Percentiles rank a stretch among this genome's conserved stretches.
Evolutionary conservation across 2,888 invertebrate genomes (phyloP).

Genomic region (Fragum whitleyi): DNA sequence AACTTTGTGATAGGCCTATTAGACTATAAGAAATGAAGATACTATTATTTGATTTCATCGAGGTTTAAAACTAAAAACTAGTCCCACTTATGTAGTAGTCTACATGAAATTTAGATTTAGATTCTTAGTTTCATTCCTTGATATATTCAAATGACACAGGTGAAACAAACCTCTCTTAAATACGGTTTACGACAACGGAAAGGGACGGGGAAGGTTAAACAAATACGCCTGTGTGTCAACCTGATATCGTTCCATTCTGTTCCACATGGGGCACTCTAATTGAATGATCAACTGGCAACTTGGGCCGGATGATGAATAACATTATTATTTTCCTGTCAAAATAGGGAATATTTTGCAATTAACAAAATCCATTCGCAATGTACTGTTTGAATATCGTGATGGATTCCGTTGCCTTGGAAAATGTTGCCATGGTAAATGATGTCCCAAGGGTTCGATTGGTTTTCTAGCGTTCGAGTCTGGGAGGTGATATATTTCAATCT

Average conservation of each 20-base stretch:
- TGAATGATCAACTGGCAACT: constrained; percentile 17
- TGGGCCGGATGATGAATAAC: constrained; percentile 14
- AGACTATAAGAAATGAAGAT: too few relatives aligned
- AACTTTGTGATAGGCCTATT: too few relatives aligned
- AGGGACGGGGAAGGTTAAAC: not conserved
- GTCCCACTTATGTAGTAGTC: too few relatives aligned
- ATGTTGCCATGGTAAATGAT: constrained; percentile 47
- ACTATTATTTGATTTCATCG: too few relatives aligned
- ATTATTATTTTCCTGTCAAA: constrained; percentile 42
- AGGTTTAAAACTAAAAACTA: too few relatives aligned
- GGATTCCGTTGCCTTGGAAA: constrained; percentile 30
- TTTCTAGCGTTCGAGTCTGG: constrained; percentile 24
- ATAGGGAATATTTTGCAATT: constrained; percentile 42
- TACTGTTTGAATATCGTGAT: constrained; percentile 23
- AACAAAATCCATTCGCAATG: constrained; percentile 45
- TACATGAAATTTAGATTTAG: too few relatives aligned
- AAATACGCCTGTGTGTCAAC: not conserved
- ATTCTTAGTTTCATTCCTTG: too few relatives aligned
- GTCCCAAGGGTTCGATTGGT: constrained; percentile 56
- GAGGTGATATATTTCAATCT: constrained; percentile 61
- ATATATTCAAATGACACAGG: too few relatives aligned
- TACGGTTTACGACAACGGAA: too few relatives aligned
- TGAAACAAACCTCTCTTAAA: too few relatives aligned
- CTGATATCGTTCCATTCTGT: not conserved
- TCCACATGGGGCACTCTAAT: constrained; percentile 15